A percentile compares a stretch with the other conserved stretches of the same genome.
Conservation (phyloP, 1,140 invertebrate genomes). For the Listronotus oregonensis region DNA sequence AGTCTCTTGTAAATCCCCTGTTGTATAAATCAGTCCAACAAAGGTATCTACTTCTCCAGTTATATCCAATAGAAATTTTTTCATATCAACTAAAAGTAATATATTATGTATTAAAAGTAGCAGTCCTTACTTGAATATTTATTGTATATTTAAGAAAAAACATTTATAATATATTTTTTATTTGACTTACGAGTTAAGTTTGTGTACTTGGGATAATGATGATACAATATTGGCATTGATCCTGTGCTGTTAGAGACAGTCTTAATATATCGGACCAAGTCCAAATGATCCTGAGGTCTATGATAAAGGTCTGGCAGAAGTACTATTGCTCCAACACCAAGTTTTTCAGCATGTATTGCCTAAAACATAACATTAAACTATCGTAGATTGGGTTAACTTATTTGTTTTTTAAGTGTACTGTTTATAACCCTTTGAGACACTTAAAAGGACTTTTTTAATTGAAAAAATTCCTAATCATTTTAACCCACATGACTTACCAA, state of each 20-base stretch:
- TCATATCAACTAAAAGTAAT: slow-evolving; percentile 44
- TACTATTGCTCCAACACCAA: slow-evolving; percentile 72
- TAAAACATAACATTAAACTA: slow-evolving; percentile 49
- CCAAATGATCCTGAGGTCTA: slow-evolving; percentile 66
- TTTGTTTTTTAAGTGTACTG: no score
- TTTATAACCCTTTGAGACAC: no score
- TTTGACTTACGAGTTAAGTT: slow-evolving; percentile 68
- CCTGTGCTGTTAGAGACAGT: slow-evolving; percentile 70
- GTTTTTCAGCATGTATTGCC: slow-evolving; percentile 72
- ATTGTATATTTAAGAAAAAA: background rate
- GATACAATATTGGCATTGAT: slow-evolving; percentile 77
- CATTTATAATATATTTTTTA: no score
- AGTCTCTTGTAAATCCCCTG: slow-evolving; percentile 47
- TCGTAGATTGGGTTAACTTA: no score
- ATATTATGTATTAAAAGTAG: no score
- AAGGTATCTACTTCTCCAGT: slow-evolving; percentile 50
- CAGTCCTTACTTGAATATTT: background rate
- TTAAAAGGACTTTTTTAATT: no score
- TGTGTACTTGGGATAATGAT: slow-evolving; percentile 75
- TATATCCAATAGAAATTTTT: slow-evolving; percentile 47
- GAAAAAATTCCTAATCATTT: no score
- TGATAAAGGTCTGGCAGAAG: slow-evolving; percentile 78
- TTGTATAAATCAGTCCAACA: slow-evolving; percentile 49
- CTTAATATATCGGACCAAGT: slow-evolving; percentile 72
- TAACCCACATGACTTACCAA: slow-evolving; percentile 61